These are phyloP conservation scores for Alosa sapidissima DNA, from an alignment of 2,797 vertebrate genomes.

Conservation along the genomic window DNA sequence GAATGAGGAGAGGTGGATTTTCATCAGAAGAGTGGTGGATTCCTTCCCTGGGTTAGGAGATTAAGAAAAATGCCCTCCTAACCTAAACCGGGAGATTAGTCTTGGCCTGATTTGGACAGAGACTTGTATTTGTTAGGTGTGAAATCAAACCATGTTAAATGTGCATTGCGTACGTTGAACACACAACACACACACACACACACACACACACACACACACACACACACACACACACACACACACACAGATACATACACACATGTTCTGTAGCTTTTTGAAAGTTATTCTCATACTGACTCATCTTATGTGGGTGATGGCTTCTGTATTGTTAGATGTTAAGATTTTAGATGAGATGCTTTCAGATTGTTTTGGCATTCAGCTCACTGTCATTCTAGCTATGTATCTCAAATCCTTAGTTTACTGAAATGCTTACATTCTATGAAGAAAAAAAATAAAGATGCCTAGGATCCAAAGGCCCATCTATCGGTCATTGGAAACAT, in stretches of 20 bases:
- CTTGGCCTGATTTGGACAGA: neutral
- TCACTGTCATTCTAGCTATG: conserved; percentile 23
- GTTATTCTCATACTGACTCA: neutral
- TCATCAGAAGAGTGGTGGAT: neutral
- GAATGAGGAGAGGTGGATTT: conserved; percentile 35
- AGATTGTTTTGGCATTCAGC: conserved; percentile 44
- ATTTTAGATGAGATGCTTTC: conserved; percentile 4
- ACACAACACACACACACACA: neutral
- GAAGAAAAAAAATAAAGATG: conserved; percentile 31
- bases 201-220: neutral
- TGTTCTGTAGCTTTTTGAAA: conserved; percentile 27
- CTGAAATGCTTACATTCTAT: conserved; percentile 33
- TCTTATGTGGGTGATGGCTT: conserved; percentile 26
- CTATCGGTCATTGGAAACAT: conserved; percentile 44
- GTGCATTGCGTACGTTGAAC: neutral
- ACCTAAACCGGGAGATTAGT: neutral
- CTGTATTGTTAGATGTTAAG: conserved; percentile 5
- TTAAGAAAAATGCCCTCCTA: neutral
- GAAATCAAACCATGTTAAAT: conserved; percentile 2
- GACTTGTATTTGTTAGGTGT: neutral
- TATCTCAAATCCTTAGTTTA: conserved; percentile 25
- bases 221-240: neutral
- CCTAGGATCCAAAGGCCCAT: conserved; percentile 25
- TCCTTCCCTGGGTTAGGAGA: neutral
- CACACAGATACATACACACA: neutral